phyloP scores from a whole-genome alignment of 1,140 invertebrate genomes.

The Aplysia californica region DNA sequence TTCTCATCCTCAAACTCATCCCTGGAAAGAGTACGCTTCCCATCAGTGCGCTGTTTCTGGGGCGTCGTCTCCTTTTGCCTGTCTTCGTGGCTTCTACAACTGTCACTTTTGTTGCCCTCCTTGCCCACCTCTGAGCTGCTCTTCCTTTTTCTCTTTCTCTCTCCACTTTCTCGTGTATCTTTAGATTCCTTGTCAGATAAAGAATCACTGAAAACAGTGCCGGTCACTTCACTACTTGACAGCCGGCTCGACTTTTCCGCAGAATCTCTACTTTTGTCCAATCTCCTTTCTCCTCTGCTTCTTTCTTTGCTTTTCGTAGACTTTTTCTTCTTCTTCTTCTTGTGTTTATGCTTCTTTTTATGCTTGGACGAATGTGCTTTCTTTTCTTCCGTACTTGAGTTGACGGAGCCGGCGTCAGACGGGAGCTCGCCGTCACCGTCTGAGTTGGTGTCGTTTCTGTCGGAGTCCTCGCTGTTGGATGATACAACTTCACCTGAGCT shows the following conservation, averaged over 20 bases:
- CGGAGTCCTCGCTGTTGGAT: constrained; percentile 40
- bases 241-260: constrained; percentile 29
- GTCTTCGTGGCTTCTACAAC: too few relatives aligned
- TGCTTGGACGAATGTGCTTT: constrained; percentile 35
- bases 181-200: not conserved
- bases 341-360: constrained; percentile 55
- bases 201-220: not conserved
- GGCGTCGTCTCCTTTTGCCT: too few relatives aligned
- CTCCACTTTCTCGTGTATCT: constrained; percentile 4
- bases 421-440: constrained; percentile 41
- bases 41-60: too few relatives aligned
- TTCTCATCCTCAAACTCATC: not conserved
- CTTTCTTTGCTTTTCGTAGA: constrained; percentile 34
- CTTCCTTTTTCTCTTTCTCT: not conserved
- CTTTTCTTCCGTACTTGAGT: constrained; percentile 38
- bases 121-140: not conserved
- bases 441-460: constrained; percentile 47
- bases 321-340: constrained; percentile 54
- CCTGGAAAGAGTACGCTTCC: too few relatives aligned
- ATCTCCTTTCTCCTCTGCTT: constrained; percentile 12
- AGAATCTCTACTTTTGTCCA: constrained; percentile 29
- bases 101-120: constrained; percentile 43
- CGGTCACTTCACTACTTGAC: not conserved
- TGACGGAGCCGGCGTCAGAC: constrained; percentile 35
- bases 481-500: constrained; percentile 33